Evolutionary conservation across 2,888 invertebrate species (phyloP).

Genomic region (Aphrophora alni): DNA sequence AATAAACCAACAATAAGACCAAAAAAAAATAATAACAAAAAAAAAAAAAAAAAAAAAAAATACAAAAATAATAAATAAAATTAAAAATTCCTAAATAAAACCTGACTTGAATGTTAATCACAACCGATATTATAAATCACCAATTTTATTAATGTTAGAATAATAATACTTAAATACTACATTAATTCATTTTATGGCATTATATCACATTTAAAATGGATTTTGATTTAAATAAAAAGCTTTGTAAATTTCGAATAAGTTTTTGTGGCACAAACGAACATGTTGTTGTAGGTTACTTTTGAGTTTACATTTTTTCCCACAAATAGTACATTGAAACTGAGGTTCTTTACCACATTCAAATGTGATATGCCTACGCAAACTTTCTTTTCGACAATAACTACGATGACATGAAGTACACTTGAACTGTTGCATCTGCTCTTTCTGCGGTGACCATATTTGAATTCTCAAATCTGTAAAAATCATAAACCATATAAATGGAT

Average conservation of each 20-base stretch:
- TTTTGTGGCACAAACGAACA: conserved; percentile 41
- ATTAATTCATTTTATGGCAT: neutral
- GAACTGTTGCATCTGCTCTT: conserved; percentile 34
- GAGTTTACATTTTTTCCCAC: conserved; percentile 53
- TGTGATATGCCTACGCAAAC: conserved; percentile 60
- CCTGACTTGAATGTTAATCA: neutral
- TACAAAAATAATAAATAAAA: neutral
- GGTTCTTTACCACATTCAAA: conserved; percentile 58
- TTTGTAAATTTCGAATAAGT: conserved; percentile 33
- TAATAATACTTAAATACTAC: neutral
- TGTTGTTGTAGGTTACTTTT: conserved; percentile 48
- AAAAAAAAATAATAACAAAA: neutral
- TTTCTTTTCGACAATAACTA: conserved; percentile 52
- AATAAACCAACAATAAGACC: neutral
- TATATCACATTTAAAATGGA: neutral
- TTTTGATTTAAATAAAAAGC: conserved; percentile 33
- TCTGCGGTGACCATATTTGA: conserved; percentile 27
- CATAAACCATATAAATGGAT: neutral
- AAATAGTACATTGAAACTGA: conserved; percentile 61
- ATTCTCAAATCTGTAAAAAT: conserved; percentile 30
- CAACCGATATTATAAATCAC: neutral
- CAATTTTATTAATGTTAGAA: neutral
- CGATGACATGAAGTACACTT: conserved; percentile 62
- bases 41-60: neutral
- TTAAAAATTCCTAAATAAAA: neutral